Conservation (phyloP, 2,113 vertebrate genomes). For the Stomatorhinus ivindoensis region DNA sequence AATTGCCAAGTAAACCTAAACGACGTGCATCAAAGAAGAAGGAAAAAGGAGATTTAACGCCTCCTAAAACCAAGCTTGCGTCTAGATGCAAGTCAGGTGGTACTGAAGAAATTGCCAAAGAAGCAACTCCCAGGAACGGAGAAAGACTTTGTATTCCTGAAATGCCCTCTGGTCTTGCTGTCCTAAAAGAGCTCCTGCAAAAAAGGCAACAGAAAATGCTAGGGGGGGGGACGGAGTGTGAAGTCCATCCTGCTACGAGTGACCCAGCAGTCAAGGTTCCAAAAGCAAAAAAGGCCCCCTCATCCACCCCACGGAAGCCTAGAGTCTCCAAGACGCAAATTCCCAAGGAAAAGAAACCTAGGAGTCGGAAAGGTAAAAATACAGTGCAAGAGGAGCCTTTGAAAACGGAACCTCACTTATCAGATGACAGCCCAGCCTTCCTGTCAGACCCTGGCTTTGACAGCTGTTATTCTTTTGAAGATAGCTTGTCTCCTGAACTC, state of each 20-base stretch:
- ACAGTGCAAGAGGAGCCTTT: slow-evolving; percentile 53
- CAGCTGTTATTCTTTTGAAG: slow-evolving; percentile 88
- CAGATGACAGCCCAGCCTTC: slow-evolving; percentile 70
- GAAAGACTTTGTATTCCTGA: slow-evolving; percentile 58
- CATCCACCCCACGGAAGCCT: slow-evolving; percentile 65
- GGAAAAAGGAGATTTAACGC: slow-evolving; percentile 59
- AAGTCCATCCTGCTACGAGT: slow-evolving; percentile 44
- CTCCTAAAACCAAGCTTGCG: slow-evolving; percentile 51
- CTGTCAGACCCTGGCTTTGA: slow-evolving; percentile 83
- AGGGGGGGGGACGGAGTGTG: slow-evolving; percentile 35
- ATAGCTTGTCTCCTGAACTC: slow-evolving; percentile 85
- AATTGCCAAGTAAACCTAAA: slow-evolving; percentile 41
- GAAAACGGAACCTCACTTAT: slow-evolving; percentile 55
- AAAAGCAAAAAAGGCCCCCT: slow-evolving; percentile 58
- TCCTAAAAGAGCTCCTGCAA: slow-evolving; percentile 87
- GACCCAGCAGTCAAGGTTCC: slow-evolving; percentile 49
- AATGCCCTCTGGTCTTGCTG: slow-evolving; percentile 77
- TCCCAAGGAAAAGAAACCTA: slow-evolving; percentile 66
- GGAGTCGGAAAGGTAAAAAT: slow-evolving; percentile 60
- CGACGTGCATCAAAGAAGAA: slow-evolving; percentile 68
- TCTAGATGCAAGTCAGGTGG: slow-evolving; percentile 12
- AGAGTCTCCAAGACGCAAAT: slow-evolving; percentile 61
- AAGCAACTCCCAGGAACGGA: slow-evolving; percentile 51
- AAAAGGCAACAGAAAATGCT: slow-evolving; percentile 79
- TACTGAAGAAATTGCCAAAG: slow-evolving; percentile 13